phyloP scores from a whole-genome alignment of 2,797 vertebrate species.

The Pristis pectinata region DNA sequence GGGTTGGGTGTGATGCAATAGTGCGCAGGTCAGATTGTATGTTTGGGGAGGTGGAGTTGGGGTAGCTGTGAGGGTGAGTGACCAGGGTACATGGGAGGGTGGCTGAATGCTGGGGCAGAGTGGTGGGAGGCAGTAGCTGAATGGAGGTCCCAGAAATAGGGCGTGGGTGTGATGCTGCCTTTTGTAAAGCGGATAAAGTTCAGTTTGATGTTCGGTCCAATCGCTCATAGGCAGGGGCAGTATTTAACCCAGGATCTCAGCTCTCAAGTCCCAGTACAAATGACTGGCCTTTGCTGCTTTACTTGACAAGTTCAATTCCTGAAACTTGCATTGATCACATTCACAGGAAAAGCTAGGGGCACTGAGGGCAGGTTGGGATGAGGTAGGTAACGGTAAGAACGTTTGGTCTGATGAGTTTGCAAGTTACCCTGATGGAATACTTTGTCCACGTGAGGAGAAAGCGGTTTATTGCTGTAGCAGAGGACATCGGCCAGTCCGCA shows the following conservation, averaged over 20 bases:
- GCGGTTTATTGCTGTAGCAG: not conserved
- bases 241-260: not conserved
- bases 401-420: not conserved
- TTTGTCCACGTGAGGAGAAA: not conserved
- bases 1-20: too few relatives aligned
- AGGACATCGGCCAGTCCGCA: not conserved
- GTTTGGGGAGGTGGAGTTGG: too few relatives aligned
- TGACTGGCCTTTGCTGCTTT: not conserved
- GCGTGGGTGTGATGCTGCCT: too few relatives aligned
- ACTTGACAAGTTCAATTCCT: not conserved
- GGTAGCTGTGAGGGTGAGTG: too few relatives aligned
- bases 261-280: too few relatives aligned
- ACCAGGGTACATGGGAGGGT: too few relatives aligned
- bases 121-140: not conserved
- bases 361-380: too few relatives aligned
- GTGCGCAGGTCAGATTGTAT: not conserved
- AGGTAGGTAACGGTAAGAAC: not conserved
- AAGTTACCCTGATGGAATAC: not conserved
- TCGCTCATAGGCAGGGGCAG: not conserved
- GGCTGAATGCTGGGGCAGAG: too few relatives aligned
- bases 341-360: too few relatives aligned
- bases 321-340: not conserved
- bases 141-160: not conserved
- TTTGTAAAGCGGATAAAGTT: not conserved
- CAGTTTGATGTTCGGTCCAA: not conserved